A percentile compares a stretch with the other conserved stretches of the same genome.
phyloP scores from a whole-genome alignment of 2,888 invertebrate genomes.

The Ceriagrion tenellum region DNA sequence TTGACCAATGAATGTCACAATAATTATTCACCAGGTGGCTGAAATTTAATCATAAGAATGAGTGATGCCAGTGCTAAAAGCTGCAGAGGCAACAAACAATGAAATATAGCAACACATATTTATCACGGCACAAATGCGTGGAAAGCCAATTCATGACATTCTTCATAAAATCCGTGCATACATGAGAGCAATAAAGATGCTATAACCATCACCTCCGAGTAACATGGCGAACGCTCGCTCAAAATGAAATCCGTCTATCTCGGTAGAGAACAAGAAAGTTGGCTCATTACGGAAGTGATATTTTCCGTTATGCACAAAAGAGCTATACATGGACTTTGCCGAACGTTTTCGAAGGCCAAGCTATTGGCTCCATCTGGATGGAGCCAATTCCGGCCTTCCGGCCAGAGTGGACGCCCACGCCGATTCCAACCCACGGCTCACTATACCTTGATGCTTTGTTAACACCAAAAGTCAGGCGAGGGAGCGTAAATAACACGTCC shows the following conservation, averaged over 20 bases:
- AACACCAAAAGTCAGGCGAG: background rate
- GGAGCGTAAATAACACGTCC: background rate
- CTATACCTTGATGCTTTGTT: background rate
- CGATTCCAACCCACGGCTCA: background rate
- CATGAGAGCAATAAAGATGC: background rate
- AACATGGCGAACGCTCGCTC: background rate
- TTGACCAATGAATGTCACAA: no score
- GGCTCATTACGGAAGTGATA: background rate
- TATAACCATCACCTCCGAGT: background rate
- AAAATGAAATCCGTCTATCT: background rate
- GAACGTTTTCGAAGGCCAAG: background rate
- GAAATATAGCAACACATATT: no score
- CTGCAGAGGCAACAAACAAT: no score
- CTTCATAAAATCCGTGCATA: background rate
- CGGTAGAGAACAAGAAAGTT: background rate
- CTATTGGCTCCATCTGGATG: background rate
- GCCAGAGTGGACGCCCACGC: background rate
- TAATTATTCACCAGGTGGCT: no score
- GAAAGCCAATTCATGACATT: no score
- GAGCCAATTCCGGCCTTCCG: background rate
- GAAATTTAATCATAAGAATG: no score
- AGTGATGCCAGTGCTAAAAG: no score
- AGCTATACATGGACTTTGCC: background rate
- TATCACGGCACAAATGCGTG: no score
- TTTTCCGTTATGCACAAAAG: background rate